Percentiles rank a stretch among this genome's conserved stretches.
Conservation (phyloP, 2,797 vertebrate genomes). For the Lagocephalus sceleratus region DNA sequence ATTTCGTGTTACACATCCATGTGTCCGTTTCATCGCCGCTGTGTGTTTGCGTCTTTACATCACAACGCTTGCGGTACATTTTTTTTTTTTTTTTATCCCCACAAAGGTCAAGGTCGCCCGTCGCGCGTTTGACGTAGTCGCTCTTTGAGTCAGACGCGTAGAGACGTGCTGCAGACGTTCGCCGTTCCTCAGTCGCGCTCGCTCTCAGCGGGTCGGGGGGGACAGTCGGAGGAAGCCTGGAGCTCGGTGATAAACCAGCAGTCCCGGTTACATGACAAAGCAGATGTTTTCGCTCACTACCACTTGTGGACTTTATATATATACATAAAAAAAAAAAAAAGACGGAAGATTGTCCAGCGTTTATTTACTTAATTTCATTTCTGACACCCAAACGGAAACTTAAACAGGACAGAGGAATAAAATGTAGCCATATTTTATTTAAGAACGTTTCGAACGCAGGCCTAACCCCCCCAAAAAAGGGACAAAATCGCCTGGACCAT, state of each 20-base stretch:
- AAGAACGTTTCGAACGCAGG: too few species aligned
- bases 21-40: background rate
- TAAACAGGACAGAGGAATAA: background rate
- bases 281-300: too few species aligned
- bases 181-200: background rate
- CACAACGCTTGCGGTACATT: background rate
- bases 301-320: background rate
- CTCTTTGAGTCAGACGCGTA: background rate
- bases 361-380: slow-evolving; percentile 21
- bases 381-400: background rate
- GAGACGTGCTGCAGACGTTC: background rate
- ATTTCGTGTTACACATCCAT: slow-evolving; percentile 18
- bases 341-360: slow-evolving; percentile 13
- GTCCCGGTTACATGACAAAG: too few species aligned
- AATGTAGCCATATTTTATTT: too few species aligned
- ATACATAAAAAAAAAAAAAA: slow-evolving; percentile 17
- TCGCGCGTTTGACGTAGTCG: slow-evolving; percentile 3
- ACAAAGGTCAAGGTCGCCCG: too few species aligned
- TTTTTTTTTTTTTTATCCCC: too few species aligned
- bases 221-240: background rate
- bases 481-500: too few species aligned
- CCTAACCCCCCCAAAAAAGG: too few species aligned
- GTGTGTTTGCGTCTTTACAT: background rate
- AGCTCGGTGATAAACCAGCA: slow-evolving; percentile 5
- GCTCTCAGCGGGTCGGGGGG: background rate